These are phyloP conservation scores for Schizopygopsis pylzovi DNA, from an alignment of 2,797 vertebrate species.

Conservation along the genomic window DNA sequence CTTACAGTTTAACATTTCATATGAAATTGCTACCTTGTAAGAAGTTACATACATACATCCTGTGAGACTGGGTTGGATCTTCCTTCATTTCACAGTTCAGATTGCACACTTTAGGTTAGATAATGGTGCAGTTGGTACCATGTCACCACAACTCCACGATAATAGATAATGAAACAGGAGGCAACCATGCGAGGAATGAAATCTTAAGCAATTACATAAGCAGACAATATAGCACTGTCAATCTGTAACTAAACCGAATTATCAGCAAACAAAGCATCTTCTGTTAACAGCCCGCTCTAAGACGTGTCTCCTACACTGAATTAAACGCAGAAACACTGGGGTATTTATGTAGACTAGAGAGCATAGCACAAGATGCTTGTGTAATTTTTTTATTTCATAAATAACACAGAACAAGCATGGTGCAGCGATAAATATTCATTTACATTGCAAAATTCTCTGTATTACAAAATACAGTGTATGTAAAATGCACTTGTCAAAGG, in stretches of 20 bases:
- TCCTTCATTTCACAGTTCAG: neutral
- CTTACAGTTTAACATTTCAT: neutral
- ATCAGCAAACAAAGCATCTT: neutral
- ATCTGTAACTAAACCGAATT: slow-evolving; percentile 45
- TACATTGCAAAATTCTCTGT: slow-evolving; percentile 82
- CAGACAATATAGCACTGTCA: slow-evolving; percentile 3
- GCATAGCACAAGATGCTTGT: neutral
- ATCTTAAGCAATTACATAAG: neutral
- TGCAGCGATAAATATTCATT: slow-evolving; percentile 82
- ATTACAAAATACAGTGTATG: slow-evolving; percentile 84
- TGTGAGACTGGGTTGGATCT: neutral
- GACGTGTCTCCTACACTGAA: neutral
- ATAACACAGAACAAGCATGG: slow-evolving; percentile 83
- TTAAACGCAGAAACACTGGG: slow-evolving; percentile 3
- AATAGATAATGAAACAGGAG: neutral
- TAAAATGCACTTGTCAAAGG: slow-evolving; percentile 84
- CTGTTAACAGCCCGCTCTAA: neutral
- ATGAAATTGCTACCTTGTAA: neutral
- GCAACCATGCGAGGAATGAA: neutral
- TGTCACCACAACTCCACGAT: slow-evolving; percentile 21
- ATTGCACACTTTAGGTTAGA: neutral
- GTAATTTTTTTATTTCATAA: slow-evolving; percentile 74
- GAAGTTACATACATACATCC: neutral
- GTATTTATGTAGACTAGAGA: neutral
- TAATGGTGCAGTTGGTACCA: slow-evolving; percentile 4